Percentiles rank a stretch among this genome's conserved stretches.
Evolutionary conservation across 2,888 invertebrate genomes (phyloP).

Genomic region (Melinopterus prodromus): DNA sequence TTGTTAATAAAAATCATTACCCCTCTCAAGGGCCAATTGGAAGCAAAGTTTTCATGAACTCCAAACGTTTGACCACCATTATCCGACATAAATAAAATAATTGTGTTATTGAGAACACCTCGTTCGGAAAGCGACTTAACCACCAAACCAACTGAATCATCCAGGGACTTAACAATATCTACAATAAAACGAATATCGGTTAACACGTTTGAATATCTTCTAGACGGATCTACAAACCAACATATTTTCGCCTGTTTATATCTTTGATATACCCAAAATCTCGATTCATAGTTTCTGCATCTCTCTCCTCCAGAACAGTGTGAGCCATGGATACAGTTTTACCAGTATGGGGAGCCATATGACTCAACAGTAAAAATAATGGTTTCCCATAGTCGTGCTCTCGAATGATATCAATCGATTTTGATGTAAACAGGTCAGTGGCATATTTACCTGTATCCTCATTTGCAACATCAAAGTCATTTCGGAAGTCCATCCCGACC

Average conservation of each 20-base stretch:
- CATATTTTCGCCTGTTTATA: conserved; percentile 70
- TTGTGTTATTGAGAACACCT: conserved; percentile 78
- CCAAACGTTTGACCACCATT: conserved; percentile 85
- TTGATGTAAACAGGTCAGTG: conserved; percentile 73
- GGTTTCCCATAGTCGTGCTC: conserved; percentile 67
- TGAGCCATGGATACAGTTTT: conserved; percentile 60
- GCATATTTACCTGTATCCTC: conserved; percentile 67
- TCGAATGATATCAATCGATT: conserved; percentile 69
- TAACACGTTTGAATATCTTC: background rate
- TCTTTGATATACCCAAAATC: conserved; percentile 73
- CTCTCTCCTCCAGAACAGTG: conserved; percentile 73
- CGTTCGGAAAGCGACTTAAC: conserved; percentile 71
- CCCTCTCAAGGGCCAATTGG: conserved; percentile 81
- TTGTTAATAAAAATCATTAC: conserved; percentile 56
- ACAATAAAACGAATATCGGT: conserved; percentile 49
- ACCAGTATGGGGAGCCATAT: conserved; percentile 75
- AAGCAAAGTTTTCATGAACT: conserved; percentile 73
- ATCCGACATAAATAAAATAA: conserved; percentile 87
- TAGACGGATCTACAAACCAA: conserved; percentile 64
- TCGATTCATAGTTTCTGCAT: conserved; percentile 64
- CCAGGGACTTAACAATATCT: conserved; percentile 87
- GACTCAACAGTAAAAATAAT: conserved; percentile 78
- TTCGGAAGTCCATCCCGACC: conserved; percentile 59
- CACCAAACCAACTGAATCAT: conserved; percentile 83
- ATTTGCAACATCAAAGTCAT: conserved; percentile 60